A percentile compares a stretch with the other conserved stretches of the same genome.
phyloP scores from a whole-genome alignment of 2,797 vertebrate genomes.

The Graptemys geographica region DNA sequence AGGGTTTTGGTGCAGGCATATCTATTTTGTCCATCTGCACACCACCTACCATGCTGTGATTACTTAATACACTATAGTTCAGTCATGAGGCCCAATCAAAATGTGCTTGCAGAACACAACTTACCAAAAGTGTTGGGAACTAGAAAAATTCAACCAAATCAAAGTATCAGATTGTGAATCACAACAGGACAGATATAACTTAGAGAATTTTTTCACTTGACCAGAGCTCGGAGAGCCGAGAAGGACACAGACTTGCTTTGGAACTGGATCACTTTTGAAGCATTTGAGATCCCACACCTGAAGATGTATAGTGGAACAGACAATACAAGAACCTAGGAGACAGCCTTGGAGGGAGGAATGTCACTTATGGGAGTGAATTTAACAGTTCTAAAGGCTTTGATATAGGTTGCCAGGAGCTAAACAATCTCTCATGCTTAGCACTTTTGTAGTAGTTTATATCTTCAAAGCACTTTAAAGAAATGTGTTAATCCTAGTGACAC shows the following conservation, averaged over 20 bases:
- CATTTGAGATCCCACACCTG: background rate
- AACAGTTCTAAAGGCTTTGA: background rate
- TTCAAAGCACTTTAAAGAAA: background rate
- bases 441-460: accelerated
- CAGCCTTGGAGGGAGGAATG: background rate
- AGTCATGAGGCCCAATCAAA: background rate
- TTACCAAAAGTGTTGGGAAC: background rate
- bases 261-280: background rate
- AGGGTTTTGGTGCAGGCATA: background rate
- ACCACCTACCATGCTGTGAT: background rate
- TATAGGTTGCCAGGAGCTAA: no score
- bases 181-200: background rate
- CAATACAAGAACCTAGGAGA: background rate
- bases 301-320: background rate
- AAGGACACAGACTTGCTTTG: background rate
- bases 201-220: no score
- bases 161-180: background rate
- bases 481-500: background rate
- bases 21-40: background rate
- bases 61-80: background rate
- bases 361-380: accelerated
- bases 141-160: constrained; percentile 11
- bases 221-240: no score
- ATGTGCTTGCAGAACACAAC: background rate
- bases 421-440: no score